Base-by-base conservation (phyloP, 2,888 invertebrate species). In the Mythimna albipuncta region DNA sequence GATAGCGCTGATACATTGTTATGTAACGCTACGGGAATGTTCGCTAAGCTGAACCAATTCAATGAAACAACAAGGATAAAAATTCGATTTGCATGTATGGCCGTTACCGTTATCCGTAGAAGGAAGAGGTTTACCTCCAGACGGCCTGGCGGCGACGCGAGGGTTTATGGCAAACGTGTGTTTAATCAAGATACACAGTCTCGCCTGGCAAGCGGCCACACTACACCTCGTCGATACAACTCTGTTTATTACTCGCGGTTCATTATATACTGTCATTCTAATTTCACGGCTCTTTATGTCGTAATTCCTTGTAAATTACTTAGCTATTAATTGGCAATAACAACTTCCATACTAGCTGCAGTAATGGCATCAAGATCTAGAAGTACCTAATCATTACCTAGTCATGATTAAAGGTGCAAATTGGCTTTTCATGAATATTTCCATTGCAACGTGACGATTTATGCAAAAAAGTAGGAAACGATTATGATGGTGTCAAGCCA, bases 51-150 rank as follows among this genome's bases (percentile, higher is more conserved):
- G 52, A 67, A 75, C 77, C 77, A 72, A 62, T 82, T 76, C 66
- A 80, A 85, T 82, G 68, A 80, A 77, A 74, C 70, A 71, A 77
- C 75, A 63, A 50, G 64, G 80, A 82, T 82, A 80, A 81, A 81
- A 81, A 82, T 64, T 78, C 79, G 75, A 82, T 91, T 88, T 87
- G 88, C 89, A 90, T 90, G 79, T 85, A 84, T 85, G 85, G 87
- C 47, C 16, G 47, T 47, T 89, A 87, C 47, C 16, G 82, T 89
- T 86, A 87, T 72, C 71, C 64, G 57, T 86, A 86, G 81, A 87
- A 86, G 84, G 81, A 85, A 91, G 90, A 89, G 85, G 92, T 92
- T 92, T 87, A 87, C 92, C 91, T 93, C 93, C 92, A 95, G 95
- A 94, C 94, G 80, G 93, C 91, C 79, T 90, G 94, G 94, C 94